Percentiles rank a stretch among this genome's conserved stretches.
Evolutionary conservation across 2,113 vertebrate species (phyloP).

Genomic region (Diadophis punctatus): DNA sequence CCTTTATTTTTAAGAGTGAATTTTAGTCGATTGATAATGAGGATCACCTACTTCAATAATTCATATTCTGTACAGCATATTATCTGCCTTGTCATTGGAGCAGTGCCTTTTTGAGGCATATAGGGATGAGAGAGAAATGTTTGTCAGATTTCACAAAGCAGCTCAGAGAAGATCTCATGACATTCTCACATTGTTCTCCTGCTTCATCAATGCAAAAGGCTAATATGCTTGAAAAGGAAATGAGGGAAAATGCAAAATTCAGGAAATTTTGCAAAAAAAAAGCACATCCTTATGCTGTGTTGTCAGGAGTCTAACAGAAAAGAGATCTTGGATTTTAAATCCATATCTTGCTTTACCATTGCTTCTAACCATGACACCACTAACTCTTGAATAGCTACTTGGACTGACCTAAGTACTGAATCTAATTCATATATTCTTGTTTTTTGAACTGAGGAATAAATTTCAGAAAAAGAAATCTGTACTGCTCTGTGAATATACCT

Average conservation of each 20-base stretch:
- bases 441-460: no score
- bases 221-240: neutral
- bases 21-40: neutral
- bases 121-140: no score
- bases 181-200: neutral
- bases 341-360: no score
- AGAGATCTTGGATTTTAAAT: no score
- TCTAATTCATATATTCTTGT: no score
- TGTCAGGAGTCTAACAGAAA: neutral
- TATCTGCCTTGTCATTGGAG: neutral
- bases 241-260: neutral
- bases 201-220: neutral
- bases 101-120: no score
- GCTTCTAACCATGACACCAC: no score
- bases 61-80: neutral
- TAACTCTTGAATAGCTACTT: no score
- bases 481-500: no score
- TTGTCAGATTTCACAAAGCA: neutral
- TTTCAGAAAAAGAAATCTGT: no score
- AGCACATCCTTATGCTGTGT: neutral
- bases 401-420: no score
- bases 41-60: neutral
- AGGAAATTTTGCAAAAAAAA: neutral
- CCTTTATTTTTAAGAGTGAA: neutral
- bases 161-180: neutral